A percentile compares a stretch with the other conserved stretches of the same genome.
These are phyloP conservation scores for Ecliptopera silaceata DNA, from an alignment of 2,888 invertebrate species.

Conservation along the genomic window DNA sequence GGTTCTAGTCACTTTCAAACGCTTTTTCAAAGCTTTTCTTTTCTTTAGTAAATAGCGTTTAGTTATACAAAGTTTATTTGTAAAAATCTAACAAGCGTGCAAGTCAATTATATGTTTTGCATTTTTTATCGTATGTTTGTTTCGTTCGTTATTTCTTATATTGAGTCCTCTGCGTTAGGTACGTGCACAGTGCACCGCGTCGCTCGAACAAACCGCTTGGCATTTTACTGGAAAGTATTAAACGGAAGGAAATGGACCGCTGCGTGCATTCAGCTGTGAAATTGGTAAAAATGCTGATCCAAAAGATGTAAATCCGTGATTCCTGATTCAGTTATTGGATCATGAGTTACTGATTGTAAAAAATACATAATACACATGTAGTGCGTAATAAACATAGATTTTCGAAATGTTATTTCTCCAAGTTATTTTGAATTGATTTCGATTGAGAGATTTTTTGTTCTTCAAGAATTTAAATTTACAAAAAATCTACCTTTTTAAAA, in stretches of 20 bases:
- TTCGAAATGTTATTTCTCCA: too few relatives aligned
- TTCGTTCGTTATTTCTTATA: too few relatives aligned
- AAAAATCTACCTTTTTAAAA: not conserved
- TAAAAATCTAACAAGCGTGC: not conserved
- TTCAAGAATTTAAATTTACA: too few relatives aligned
- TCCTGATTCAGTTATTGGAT: conserved; percentile 20
- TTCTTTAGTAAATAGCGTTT: too few relatives aligned
- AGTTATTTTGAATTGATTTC: too few relatives aligned
- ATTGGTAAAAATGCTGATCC: conserved; percentile 27
- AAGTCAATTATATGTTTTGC: too few relatives aligned
- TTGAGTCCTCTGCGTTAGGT: too few relatives aligned
- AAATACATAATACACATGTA: not conserved
- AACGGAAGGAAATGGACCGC: conserved; percentile 28
- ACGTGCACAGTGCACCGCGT: not conserved
- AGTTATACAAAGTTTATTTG: too few relatives aligned
- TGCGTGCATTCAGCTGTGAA: conserved; percentile 23
- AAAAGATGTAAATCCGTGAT: conserved; percentile 14
- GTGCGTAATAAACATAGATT: too few relatives aligned
- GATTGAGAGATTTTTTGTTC: too few relatives aligned
- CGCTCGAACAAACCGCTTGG: conserved; percentile 14
- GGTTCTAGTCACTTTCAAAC: not conserved
- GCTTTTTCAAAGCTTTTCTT: too few relatives aligned
- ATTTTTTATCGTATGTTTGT: too few relatives aligned
- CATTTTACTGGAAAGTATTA: conserved; percentile 25
- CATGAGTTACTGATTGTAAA: conserved; percentile 17